Base-by-base conservation (phyloP, 2,113 vertebrate species). In the Syngnathus scovelli region DNA sequence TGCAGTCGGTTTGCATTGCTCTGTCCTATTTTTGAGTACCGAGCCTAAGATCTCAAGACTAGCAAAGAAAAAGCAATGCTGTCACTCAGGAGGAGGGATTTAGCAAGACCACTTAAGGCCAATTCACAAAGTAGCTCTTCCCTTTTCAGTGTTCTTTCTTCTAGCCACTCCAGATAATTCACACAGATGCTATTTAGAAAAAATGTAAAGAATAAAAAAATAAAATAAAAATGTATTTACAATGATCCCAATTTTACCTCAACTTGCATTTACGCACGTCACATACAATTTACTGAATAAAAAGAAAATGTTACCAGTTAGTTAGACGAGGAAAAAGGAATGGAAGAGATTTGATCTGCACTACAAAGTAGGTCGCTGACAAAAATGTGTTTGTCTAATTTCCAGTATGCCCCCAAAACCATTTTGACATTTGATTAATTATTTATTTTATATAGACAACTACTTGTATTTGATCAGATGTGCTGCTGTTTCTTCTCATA, bases 31-130 rank as follows among this genome's bases (percentile, higher is more conserved):
- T 52, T 66, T 58, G 27, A 48, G 63, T 60, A 21, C 58, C 41
- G 27, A 63, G 60, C 69, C 36, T 64, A 46, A 61, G 52, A 66
- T 73, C 41, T 43, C 36, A 55, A 44, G 49, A 67, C 59, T 65
- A 23, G 36, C 46, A 66, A 56, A 33, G 41, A 69, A 52, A 61
- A 51, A 60, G n/a, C 61, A 54, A 58, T 58, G 70, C 44, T 68
- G 43, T 61, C 52, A 65, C 43, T 71, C 38, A 65, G 75, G 61
- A 77, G 82, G 80, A 12, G 80, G 73, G 66, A 64, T 67, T 62
- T 59, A 44, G 16, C 19, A 0, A 70, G 61, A 67, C 69, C 46
- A 54, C 65, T 79, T 70, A 67, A 33, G 23, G 66, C 51, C 44
- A 64, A 62, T 6, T 46, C 38, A 69, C 55, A 79, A 56, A 69